Conservation (phyloP, 2,888 invertebrate genomes). For the Drosophila recens region DNA sequence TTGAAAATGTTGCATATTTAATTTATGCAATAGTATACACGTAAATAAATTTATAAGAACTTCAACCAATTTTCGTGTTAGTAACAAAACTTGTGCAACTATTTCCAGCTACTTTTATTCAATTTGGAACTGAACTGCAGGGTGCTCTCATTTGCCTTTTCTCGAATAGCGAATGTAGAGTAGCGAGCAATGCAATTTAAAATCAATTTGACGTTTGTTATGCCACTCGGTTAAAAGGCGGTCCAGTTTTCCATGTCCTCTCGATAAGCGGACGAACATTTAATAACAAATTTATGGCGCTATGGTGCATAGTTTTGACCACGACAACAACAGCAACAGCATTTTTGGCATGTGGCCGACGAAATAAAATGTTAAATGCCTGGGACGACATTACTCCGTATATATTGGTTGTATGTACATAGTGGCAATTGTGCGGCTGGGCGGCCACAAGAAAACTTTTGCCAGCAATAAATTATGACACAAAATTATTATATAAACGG, state of each 20-base stretch:
- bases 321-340: constrained; percentile 43
- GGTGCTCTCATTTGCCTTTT: not conserved
- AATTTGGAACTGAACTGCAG: not conserved
- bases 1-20: not conserved
- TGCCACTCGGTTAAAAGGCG: constrained; percentile 31
- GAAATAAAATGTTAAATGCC: constrained; percentile 70
- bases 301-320: constrained; percentile 71
- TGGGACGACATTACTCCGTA: constrained; percentile 51
- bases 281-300: constrained; percentile 71
- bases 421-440: constrained; percentile 74
- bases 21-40: not conserved
- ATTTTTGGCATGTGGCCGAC: constrained; percentile 44
- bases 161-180: not conserved
- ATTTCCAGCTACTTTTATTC: not conserved
- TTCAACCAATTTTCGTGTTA: too few relatives aligned
- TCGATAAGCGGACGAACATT: constrained; percentile 65
- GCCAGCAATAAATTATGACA: constrained; percentile 72
- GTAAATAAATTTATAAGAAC: too few relatives aligned
- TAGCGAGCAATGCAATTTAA: constrained; percentile 64
- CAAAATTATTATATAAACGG: constrained; percentile 78
- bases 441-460: constrained; percentile 74
- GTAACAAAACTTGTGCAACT: not conserved
- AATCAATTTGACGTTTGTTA: constrained; percentile 74
- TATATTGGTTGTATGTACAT: constrained; percentile 17
- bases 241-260: constrained; percentile 58